Evolutionary conservation across 2,113 vertebrate species (phyloP), one percentile per base, ranked within the genome.

Genomic region (Propithecus coquereli): DNA sequence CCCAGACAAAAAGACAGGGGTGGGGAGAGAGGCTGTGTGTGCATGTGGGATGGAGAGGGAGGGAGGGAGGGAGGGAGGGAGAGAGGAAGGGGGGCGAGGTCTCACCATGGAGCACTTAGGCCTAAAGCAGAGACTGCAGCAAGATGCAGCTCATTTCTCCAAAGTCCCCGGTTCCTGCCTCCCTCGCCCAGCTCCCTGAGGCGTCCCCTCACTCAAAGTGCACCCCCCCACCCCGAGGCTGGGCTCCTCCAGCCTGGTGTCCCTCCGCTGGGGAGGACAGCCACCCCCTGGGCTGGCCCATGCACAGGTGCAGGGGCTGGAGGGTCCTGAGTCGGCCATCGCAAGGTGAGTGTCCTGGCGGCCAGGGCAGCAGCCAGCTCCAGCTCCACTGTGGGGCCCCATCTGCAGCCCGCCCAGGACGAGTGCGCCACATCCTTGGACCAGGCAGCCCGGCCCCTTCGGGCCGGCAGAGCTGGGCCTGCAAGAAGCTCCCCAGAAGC

Each of bases 41-140:
- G 54, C 54, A 20, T 22, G 76, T 47, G 65, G 81, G 71, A 94
- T 63, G 61, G 61, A 30, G 82, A 77, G 80, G 45, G 91, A 40
- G 84, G 96, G 95, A 96, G 79, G 40, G 12, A 93, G 84, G 61
- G 40, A 2, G 8, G 20, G 40, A 3, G 1, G 32, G 34, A 18
- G 0, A 34, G 27, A 27, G 34, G 52, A 5, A 4, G 1, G 54
- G 9, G 0, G 43, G 27, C 20, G 34, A 4, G 14, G 70, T 11
- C 66, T 63, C n/a, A 4, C 54, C 66, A 54, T 80, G 96, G 94
- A 96, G 96, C 94, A 65, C 92, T 97, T 92, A 88, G 97, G 97
- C 92, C 74, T n/a, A 87, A 87, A 91, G 97, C 92, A 32, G 95
- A 82, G 18, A 96, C 97, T 97, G 98, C 98, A 98, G 98, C 98